phyloP scores from a whole-genome alignment of 1,140 invertebrate genomes.

The Microplitis mediator region DNA sequence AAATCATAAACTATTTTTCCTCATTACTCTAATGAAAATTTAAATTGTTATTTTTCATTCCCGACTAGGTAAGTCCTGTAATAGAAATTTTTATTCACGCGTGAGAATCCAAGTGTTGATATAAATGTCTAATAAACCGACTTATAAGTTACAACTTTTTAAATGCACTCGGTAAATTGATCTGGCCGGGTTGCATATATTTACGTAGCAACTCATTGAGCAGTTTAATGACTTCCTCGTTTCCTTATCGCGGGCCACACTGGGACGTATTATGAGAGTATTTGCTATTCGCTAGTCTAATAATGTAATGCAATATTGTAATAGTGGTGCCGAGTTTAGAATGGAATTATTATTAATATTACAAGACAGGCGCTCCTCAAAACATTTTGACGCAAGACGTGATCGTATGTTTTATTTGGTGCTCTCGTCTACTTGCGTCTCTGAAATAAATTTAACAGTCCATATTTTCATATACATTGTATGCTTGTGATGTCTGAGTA shows the following conservation, averaged over 20 bases:
- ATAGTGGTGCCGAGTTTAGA: too few species aligned
- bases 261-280: slow-evolving; percentile 29
- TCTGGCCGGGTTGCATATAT: not conserved
- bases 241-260: slow-evolving; percentile 15
- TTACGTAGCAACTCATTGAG: slow-evolving; percentile 18
- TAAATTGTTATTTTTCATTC: too few species aligned
- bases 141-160: slow-evolving; percentile 3
- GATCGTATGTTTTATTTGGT: slow-evolving; percentile 10
- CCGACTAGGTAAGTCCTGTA: too few species aligned
- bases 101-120: too few species aligned
- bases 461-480: too few species aligned
- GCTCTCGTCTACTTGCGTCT: too few species aligned
- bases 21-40: too few species aligned
- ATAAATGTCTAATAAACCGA: not conserved
- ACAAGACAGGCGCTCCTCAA: slow-evolving; percentile 18
- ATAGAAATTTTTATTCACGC: too few species aligned
- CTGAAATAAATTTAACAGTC: too few species aligned
- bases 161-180: slow-evolving; percentile 13
- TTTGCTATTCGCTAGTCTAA: not conserved
- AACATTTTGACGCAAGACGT: slow-evolving; percentile 34
- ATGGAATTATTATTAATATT: not conserved
- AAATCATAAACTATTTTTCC: too few species aligned
- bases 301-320: too few species aligned
- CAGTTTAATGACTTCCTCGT: slow-evolving; percentile 34
- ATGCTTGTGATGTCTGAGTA: slow-evolving; percentile 1